Evolutionary conservation across 2,797 vertebrate species (phyloP), one percentile per base, ranked within the genome.

Genomic region (Enteromius trimaculatus): DNA sequence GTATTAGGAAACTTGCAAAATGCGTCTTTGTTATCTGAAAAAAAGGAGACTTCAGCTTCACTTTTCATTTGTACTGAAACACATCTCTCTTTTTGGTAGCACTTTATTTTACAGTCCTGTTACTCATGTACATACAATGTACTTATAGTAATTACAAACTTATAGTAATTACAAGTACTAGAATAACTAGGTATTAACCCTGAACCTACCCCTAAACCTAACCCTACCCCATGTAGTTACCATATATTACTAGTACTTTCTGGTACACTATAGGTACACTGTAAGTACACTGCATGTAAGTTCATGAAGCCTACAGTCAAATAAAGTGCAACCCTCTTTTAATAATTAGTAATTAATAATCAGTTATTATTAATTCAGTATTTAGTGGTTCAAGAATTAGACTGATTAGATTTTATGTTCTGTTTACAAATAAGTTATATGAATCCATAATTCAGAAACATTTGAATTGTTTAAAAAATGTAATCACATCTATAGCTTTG

Each of bases 1-100:
- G 47, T 31, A 70, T 75, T 51, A 71, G 71, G 29, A 64, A 47
- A 26, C 7, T 10, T 77, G 31, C 1, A 77, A 23, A 80, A 66
- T 29, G 7, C 16, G 9, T 72, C 23, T 53, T 9, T n/a, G 44
- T 62, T 21, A 2, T 77, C 42, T 74, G n/a, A 51, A 53, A 1
- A 9, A 29, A 26, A 80, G 21, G 7, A 84, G 74, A 37, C 1
- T 78, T 23, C 34, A n/a, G 21, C 34, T 17, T 17, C 31, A 39
- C 6, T 7, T 31, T 10, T 47, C 29, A 39, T 64, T 53, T n/a
- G 16, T 26, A 37, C 34, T 55, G 31, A 13, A 69, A 37, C 13
- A 42, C 3, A 44, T 29, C 62, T 64, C 5, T 39, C 39, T 39
- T 39, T 39, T 39, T 39, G 39, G 8, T 39, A 39, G 39, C 8